A percentile compares a stretch with the other conserved stretches of the same genome.
Evolutionary conservation across 2,113 vertebrate species (phyloP).

Genomic region (Sisor rabdophorus): DNA sequence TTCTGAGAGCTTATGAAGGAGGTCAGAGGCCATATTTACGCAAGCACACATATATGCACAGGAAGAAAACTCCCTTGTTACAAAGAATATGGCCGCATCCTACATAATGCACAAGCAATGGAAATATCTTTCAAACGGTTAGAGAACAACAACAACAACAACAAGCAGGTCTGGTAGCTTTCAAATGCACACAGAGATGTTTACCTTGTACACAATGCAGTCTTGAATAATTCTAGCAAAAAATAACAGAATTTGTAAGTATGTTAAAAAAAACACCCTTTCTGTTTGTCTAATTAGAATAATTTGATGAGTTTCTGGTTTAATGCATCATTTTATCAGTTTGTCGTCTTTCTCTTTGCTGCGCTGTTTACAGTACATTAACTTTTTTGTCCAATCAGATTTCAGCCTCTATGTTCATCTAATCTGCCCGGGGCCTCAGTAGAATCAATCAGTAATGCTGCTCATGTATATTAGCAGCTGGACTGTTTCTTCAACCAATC

Average conservation of each 20-base stretch:
- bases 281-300: neutral
- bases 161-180: neutral
- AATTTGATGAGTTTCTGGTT: neutral
- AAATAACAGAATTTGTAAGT: neutral
- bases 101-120: conserved; percentile 11
- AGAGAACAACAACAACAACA: neutral
- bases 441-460: too few species aligned
- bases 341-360: too few species aligned
- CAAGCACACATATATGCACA: neutral
- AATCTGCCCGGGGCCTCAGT: too few species aligned
- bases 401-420: too few species aligned
- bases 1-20: neutral
- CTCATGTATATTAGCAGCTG: too few species aligned
- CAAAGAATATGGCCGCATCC: conserved; percentile 16
- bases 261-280: neutral
- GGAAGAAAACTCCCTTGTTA: conserved; percentile 1
- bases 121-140: conserved; percentile 9
- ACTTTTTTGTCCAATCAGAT: too few species aligned
- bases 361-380: too few species aligned
- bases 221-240: neutral
- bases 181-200: neutral
- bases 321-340: too few species aligned
- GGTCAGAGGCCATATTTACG: conserved; percentile 11
- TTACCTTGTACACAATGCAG: neutral
- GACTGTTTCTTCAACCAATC: too few species aligned